A percentile compares a stretch with the other conserved stretches of the same genome.
Conservation (phyloP, 2,797 vertebrate species). For the Cichlasoma orientale region DNA sequence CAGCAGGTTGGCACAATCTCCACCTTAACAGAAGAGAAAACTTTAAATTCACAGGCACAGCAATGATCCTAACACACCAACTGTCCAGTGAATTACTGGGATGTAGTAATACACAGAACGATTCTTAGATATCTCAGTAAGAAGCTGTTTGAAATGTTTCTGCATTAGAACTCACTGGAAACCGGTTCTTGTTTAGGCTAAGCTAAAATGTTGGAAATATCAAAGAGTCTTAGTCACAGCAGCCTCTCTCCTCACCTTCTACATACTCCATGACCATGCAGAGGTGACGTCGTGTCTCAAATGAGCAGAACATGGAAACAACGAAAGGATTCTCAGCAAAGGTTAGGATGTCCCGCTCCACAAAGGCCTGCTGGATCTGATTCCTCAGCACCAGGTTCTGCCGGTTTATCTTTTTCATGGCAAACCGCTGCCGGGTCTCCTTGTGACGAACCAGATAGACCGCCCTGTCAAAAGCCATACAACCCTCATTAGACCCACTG, state of each 20-base stretch:
- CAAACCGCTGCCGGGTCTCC: constrained; percentile 93
- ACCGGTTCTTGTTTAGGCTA: fast-evolving
- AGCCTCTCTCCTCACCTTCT: constrained; percentile 83
- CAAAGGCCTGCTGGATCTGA: constrained; percentile 98
- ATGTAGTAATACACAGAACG: not conserved
- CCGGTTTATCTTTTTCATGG: constrained; percentile 99
- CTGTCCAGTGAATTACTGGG: not conserved
- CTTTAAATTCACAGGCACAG: not conserved
- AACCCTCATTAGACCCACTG: not conserved
- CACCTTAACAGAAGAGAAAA: constrained; percentile 78
- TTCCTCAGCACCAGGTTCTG: constrained; percentile 96
- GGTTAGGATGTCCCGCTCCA: constrained; percentile 96
- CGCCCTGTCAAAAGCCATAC: constrained; percentile 78
- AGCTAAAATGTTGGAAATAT: not conserved
- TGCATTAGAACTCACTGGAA: not conserved
- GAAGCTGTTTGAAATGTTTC: not conserved
- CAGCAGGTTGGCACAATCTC: constrained; percentile 92
- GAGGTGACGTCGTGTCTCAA: constrained; percentile 93
- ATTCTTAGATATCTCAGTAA: not conserved
- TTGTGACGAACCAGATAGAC: constrained; percentile 95
- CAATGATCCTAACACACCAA: not conserved
- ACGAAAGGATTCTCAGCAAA: constrained; percentile 98
- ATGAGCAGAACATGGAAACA: constrained; percentile 99
- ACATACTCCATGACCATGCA: constrained; percentile 99
- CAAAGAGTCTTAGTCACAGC: not conserved